These are phyloP conservation scores for Drosophila lacertosa DNA, from an alignment of 1,140 invertebrate genomes.

Conservation along the genomic window DNA sequence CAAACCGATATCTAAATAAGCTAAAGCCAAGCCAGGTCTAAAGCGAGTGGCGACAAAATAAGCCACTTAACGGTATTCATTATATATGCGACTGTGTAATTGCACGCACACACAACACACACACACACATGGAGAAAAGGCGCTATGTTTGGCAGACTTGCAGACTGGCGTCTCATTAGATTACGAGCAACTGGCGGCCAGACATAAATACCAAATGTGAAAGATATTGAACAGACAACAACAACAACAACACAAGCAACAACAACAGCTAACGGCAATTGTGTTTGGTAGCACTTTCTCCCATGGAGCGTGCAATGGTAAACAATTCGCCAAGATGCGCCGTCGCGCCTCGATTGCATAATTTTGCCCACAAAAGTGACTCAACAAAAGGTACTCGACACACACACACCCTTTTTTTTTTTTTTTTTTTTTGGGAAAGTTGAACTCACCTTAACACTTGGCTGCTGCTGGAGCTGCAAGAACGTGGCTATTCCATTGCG, in stretches of 20 bases:
- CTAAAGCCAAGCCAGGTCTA: slow-evolving; percentile 27
- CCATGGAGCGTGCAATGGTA: slow-evolving; percentile 52
- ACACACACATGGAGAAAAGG: slow-evolving; percentile 44
- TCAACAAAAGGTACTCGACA: slow-evolving; percentile 32
- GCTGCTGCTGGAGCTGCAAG: slow-evolving; percentile 90
- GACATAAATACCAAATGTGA: slow-evolving; percentile 63
- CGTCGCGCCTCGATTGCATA: slow-evolving; percentile 67
- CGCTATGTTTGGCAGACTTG: slow-evolving; percentile 20
- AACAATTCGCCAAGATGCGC: slow-evolving; percentile 66
- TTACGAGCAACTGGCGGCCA: slow-evolving; percentile 48
- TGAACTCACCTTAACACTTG: slow-evolving; percentile 88
- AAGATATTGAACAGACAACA: slow-evolving; percentile 59
- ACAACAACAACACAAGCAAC: slow-evolving; percentile 12
- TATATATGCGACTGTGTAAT: slow-evolving; percentile 55
- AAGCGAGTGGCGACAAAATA: slow-evolving; percentile 71
- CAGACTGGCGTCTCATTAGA: slow-evolving; percentile 62
- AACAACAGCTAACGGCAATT: slow-evolving; percentile 44
- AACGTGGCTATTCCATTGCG: slow-evolving; percentile 97
- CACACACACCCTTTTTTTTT: no score
- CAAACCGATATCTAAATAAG: slow-evolving; percentile 60
- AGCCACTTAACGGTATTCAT: slow-evolving; percentile 79
- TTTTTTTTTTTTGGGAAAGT: no score
- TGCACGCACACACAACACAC: slow-evolving; percentile 60
- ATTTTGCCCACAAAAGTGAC: slow-evolving; percentile 54
- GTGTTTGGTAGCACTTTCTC: slow-evolving; percentile 71